Conservation (phyloP, 1,140 invertebrate species). For the Nomia melanderi region DNA sequence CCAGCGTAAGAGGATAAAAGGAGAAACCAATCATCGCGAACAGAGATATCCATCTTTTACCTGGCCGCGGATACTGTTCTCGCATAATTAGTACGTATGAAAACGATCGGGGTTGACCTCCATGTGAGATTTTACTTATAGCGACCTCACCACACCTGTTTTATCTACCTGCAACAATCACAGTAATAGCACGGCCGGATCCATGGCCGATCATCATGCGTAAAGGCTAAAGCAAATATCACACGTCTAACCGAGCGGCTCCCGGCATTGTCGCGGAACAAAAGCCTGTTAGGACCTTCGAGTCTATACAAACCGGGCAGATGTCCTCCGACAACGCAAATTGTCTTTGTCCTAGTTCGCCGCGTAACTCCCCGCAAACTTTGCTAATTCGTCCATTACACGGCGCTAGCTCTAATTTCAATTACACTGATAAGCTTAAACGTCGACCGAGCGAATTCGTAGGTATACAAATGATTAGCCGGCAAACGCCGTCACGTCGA, state of each 20-base stretch:
- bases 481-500: too few species aligned
- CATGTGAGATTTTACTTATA: slow-evolving; percentile 5
- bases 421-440: neutral
- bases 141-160: slow-evolving; percentile 26
- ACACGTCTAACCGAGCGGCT: slow-evolving; percentile 23
- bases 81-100: slow-evolving; percentile 1
- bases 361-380: neutral
- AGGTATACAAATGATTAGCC: neutral
- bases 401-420: neutral
- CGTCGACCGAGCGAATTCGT: neutral
- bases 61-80: neutral
- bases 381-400: slow-evolving; percentile 9
- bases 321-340: slow-evolving; percentile 45
- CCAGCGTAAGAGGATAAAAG: too few species aligned
- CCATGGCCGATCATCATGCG: slow-evolving; percentile 26
- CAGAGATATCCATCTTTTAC: neutral
- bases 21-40: too few species aligned
- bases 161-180: slow-evolving; percentile 34
- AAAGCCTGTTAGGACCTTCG: slow-evolving; percentile 56
- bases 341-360: slow-evolving; percentile 56
- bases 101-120: slow-evolving; percentile 3
- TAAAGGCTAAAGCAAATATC: slow-evolving; percentile 41
- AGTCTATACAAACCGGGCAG: slow-evolving; percentile 45
- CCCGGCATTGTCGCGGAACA: slow-evolving; percentile 39
- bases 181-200: slow-evolving; percentile 25